A percentile compares a stretch with the other conserved stretches of the same genome.
These are phyloP conservation scores for Zaprionus inermis DNA, from an alignment of 1,140 invertebrate genomes.

Conservation along the genomic window DNA sequence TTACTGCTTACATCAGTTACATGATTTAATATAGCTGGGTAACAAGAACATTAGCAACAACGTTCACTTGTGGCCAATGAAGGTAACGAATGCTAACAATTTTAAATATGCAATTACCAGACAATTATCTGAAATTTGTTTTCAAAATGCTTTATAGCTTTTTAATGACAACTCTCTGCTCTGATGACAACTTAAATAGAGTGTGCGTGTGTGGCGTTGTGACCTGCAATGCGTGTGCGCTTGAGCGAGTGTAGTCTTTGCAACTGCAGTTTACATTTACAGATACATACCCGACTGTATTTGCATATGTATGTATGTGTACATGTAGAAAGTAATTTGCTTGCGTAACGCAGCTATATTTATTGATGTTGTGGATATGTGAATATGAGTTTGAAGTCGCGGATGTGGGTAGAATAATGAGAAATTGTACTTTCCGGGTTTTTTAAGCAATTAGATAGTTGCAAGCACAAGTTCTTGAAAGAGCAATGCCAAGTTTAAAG, in stretches of 20 bases:
- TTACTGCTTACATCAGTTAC: background rate
- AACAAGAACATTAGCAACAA: background rate
- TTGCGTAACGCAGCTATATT: background rate
- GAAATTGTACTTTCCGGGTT: no score
- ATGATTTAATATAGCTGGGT: background rate
- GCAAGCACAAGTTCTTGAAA: background rate
- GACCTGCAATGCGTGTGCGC: background rate
- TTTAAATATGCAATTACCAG: slow-evolving; percentile 65
- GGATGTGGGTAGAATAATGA: no score
- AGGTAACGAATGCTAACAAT: slow-evolving; percentile 60
- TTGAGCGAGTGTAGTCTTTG: slow-evolving; percentile 1
- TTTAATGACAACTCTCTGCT: slow-evolving; percentile 67
- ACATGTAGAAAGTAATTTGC: slow-evolving; percentile 3
- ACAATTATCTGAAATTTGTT: slow-evolving; percentile 74
- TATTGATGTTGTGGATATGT: no score
- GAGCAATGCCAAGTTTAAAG: background rate
- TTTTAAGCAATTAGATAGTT: background rate
- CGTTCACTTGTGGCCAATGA: slow-evolving; percentile 8
- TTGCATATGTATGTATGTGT: background rate
- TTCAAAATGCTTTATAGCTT: slow-evolving; percentile 64
- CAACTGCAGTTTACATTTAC: background rate
- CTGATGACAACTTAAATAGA: slow-evolving; percentile 73
- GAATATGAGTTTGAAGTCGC: no score
- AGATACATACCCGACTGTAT: background rate
- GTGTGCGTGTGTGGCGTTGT: slow-evolving; percentile 19